Conservation (phyloP, 2,797 vertebrate genomes). For the Acanthurus lineatus region DNA sequence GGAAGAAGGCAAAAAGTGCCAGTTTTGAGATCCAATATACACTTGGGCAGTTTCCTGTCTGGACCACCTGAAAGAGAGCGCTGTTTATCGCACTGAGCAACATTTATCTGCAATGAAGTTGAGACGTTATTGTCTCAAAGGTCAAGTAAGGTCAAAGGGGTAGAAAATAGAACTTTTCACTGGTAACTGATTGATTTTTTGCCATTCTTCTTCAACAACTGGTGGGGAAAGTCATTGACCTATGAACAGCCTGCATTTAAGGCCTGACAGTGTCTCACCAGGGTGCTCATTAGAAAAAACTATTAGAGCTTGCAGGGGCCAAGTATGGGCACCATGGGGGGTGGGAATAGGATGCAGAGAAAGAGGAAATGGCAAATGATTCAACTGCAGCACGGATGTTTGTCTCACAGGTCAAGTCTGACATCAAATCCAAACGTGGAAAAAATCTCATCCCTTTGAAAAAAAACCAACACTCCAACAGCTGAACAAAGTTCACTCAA, state of each 20-base stretch:
- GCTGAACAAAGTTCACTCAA: slow-evolving; percentile 80
- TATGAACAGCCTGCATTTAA: slow-evolving; percentile 66
- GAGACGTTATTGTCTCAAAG: slow-evolving; percentile 67
- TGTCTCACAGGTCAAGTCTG: slow-evolving; percentile 43
- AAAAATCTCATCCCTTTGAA: slow-evolving; percentile 29
- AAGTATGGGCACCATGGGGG: slow-evolving; percentile 58
- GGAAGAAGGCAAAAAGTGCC: slow-evolving; percentile 38
- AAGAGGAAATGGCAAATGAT: slow-evolving; percentile 72
- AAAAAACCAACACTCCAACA: slow-evolving; percentile 28
- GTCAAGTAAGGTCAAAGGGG: slow-evolving; percentile 79
- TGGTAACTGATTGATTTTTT: slow-evolving; percentile 75
- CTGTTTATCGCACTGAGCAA: slow-evolving; percentile 47
- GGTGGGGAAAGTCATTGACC: slow-evolving; percentile 72
- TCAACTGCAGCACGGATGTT: slow-evolving; percentile 44
- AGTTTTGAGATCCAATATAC: slow-evolving; percentile 67
- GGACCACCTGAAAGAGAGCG: slow-evolving; percentile 74
- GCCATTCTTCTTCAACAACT: slow-evolving; percentile 73
- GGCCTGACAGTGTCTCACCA: slow-evolving; percentile 55
- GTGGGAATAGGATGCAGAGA: slow-evolving; percentile 40
- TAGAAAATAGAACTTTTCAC: slow-evolving; percentile 74
- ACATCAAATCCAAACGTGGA: slow-evolving; percentile 21
- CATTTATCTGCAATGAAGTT: slow-evolving; percentile 69
- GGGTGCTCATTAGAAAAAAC: slow-evolving; percentile 77
- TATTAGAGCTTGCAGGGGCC: slow-evolving; percentile 59
- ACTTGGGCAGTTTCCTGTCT: slow-evolving; percentile 73